These are phyloP conservation scores for Todus mexicanus DNA, from an alignment of 2,797 vertebrate genomes.

Conservation along the genomic window DNA sequence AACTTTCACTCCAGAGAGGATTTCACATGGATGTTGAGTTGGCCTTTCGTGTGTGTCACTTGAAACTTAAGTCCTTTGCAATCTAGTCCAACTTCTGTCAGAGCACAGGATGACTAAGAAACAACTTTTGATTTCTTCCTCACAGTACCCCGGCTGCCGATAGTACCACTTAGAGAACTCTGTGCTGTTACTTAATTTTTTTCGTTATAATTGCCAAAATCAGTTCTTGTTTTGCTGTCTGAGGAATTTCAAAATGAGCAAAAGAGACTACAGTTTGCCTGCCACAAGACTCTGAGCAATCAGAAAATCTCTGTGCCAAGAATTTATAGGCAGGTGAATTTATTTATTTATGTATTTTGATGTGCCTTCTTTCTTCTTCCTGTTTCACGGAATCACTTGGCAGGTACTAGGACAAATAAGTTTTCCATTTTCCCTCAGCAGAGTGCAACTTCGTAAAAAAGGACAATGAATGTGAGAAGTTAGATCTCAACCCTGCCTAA, in stretches of 20 bases:
- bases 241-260: not conserved
- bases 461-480: not conserved
- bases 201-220: not conserved
- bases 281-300: not conserved
- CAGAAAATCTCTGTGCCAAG: not conserved
- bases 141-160: not conserved
- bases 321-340: constrained; percentile 3
- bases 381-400: not conserved
- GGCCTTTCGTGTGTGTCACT: not conserved
- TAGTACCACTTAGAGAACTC: not conserved
- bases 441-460: not conserved
- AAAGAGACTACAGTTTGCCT: not conserved
- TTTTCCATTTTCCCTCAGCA: not conserved
- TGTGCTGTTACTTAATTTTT: not conserved
- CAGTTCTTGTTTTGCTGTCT: not conserved
- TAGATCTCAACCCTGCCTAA: not conserved
- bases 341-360: not conserved
- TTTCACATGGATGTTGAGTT: not conserved
- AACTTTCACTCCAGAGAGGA: not conserved
- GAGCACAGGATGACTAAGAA: not conserved
- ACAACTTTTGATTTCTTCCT: not conserved
- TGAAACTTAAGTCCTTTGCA: not conserved
- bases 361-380: not conserved
- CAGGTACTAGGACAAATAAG: not conserved
- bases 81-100: not conserved